Evolutionary conservation across 2,888 invertebrate species (phyloP).

Genomic region (Apamea epomidion): DNA sequence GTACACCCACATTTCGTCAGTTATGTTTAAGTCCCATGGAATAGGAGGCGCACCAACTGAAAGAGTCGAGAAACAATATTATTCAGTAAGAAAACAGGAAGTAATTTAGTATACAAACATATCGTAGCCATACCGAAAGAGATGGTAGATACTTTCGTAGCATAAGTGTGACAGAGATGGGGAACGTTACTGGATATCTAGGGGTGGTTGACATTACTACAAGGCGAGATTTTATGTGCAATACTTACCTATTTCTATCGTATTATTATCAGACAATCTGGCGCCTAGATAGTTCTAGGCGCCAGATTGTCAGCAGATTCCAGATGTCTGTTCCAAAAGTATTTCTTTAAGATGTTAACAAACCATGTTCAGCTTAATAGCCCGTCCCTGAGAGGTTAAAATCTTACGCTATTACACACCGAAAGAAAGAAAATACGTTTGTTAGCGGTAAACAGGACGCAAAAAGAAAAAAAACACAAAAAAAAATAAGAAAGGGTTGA

Average conservation of each 20-base stretch:
- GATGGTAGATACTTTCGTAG: background rate
- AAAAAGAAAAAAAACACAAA: too few relatives aligned
- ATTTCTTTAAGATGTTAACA: too few relatives aligned
- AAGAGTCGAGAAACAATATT: constrained; percentile 1
- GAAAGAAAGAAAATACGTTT: too few relatives aligned
- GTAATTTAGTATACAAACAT: constrained; percentile 30
- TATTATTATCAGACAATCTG: constrained; percentile 31
- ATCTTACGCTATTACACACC: too few relatives aligned
- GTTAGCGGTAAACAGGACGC: too few relatives aligned
- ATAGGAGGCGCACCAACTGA: too few relatives aligned
- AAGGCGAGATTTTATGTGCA: constrained; percentile 20
- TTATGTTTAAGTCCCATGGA: background rate
- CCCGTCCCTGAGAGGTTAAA: too few relatives aligned
- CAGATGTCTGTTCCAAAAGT: background rate
- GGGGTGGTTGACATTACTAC: constrained; percentile 36
- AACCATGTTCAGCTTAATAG: too few relatives aligned
- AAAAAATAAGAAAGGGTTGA: too few relatives aligned
- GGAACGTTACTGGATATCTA: background rate
- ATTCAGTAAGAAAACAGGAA: constrained; percentile 8
- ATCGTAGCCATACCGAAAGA: background rate
- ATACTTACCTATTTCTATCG: background rate
- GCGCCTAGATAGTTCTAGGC: constrained; percentile 7
- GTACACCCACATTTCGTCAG: background rate
- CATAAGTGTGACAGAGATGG: constrained; percentile 13
- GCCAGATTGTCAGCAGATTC: too few relatives aligned